Base-by-base conservation (phyloP, 2,888 invertebrate species). In the Pyrochroa serraticornis region DNA sequence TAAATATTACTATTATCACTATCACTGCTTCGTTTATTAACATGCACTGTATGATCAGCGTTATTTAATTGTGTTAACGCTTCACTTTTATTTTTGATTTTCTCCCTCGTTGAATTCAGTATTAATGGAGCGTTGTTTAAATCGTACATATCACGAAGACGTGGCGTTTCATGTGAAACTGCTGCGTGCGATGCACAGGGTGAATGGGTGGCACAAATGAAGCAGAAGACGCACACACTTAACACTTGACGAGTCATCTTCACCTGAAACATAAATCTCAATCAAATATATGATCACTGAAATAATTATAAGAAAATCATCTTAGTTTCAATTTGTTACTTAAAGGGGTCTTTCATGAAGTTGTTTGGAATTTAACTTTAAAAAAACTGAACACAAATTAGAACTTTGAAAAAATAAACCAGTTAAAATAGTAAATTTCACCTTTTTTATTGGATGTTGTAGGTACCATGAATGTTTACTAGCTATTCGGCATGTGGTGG, bases 151-250 rank as follows among this genome's bases (percentile, higher is more conserved):
- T 68, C 66, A 50, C 62, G 63, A n/a, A 62, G 65, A 52, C 64
- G 61, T 13, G 66, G 60, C 43, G 69, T 66, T 31, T 64, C 62
- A 48, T 69, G 68, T 33, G 67, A 69, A 6, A 73, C 67, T 35
- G 70, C 71, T 10, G 85, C 81, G 71, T 92, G 91, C 1, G 91
- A 89, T 42, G 87, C 87, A 73, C 92, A 92, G 0, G 88, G 88
- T 34, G 85, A 81, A 71, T 91, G 91, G 7, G 91, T 87, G 1
- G 91, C 90, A 72, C 91, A 92, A 0, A 92, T 80, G 43, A 92
- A 83, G 73, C 92, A 92, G 69, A 92, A 89, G 79, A 92, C 88
- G 74, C 92, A 91, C n/a, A 91, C 91, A 8, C 90, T 88, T 68
- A 92, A 87, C 55, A 92, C 82, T 72, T 86, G 86, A 68, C 87